Percentiles rank a stretch among this genome's conserved stretches.
These are phyloP conservation scores for Thomomys bottae DNA, from an alignment of 2,113 vertebrate genomes.

Conservation along the genomic window DNA sequence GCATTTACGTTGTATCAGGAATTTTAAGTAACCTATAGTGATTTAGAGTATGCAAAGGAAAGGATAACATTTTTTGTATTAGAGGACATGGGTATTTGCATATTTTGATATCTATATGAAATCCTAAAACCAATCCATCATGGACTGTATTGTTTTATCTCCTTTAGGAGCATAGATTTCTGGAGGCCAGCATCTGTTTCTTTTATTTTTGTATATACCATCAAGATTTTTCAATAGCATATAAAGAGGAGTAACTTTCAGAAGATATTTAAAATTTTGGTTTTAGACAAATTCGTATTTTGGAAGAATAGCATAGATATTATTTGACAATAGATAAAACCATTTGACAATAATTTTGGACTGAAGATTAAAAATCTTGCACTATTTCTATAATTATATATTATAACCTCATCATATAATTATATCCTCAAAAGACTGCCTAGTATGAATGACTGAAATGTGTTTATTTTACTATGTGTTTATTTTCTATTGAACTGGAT, in stretches of 20 bases:
- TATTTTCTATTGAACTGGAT: background rate
- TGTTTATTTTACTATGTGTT: background rate
- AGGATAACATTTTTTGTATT: background rate
- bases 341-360: background rate
- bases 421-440: background rate
- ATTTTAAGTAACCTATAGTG: background rate
- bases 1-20: background rate
- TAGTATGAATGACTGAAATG: conserved; percentile 10
- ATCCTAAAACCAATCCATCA: background rate
- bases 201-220: background rate
- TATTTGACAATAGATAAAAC: background rate
- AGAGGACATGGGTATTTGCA: background rate
- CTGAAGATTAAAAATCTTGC: background rate
- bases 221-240: background rate
- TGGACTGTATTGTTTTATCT: background rate
- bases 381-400: background rate
- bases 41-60: background rate
- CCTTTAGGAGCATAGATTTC: background rate
- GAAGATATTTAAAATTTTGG: background rate
- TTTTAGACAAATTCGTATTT: conserved; percentile 8
- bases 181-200: background rate
- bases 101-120: background rate
- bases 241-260: background rate
- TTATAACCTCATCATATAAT: too few relatives aligned
- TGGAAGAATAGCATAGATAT: background rate